Percentiles rank a stretch among this genome's conserved stretches.
These are phyloP conservation scores for Doryteuthis pealeii DNA, from an alignment of 1,140 invertebrate genomes.

Conservation along the genomic window DNA sequence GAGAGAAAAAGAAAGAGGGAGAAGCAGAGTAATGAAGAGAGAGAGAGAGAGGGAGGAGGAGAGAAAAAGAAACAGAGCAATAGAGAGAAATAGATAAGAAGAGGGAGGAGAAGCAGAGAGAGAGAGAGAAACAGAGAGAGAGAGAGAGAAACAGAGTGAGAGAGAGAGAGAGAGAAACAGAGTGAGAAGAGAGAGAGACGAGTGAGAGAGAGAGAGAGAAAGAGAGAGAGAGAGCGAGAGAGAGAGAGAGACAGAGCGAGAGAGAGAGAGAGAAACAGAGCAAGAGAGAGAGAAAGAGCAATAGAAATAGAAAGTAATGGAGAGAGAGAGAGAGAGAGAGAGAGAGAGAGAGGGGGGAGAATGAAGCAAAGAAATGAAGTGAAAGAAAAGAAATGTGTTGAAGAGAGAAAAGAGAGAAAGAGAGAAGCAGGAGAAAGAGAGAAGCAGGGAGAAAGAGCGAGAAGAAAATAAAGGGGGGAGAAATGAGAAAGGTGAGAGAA, in stretches of 20 bases:
- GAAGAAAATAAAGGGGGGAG: not conserved
- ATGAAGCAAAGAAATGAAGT: not conserved
- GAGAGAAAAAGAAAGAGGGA: not conserved
- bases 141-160: not conserved
- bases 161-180: not conserved
- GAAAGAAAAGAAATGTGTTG: not conserved
- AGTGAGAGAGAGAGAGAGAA: not conserved
- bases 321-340: not conserved
- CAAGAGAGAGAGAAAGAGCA: not conserved
- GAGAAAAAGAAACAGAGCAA: not conserved
- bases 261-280: not conserved
- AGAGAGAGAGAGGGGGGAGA: not conserved
- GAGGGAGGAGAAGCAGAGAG: conserved; percentile 5
- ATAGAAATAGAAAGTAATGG: no score
- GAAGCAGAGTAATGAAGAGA: not conserved
- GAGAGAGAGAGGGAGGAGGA: not conserved
- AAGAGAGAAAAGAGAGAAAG: conserved; percentile 13
- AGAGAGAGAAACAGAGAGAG: not conserved
- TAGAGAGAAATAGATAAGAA: not conserved
- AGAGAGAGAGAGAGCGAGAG: not conserved
- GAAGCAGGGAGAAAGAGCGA: not conserved
- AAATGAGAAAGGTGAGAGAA: not conserved
- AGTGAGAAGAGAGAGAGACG: not conserved
- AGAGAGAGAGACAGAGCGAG: not conserved
- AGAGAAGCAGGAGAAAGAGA: conserved; percentile 11